phyloP scores from a whole-genome alignment of 2,888 invertebrate genomes.

The Torymus auratus region DNA sequence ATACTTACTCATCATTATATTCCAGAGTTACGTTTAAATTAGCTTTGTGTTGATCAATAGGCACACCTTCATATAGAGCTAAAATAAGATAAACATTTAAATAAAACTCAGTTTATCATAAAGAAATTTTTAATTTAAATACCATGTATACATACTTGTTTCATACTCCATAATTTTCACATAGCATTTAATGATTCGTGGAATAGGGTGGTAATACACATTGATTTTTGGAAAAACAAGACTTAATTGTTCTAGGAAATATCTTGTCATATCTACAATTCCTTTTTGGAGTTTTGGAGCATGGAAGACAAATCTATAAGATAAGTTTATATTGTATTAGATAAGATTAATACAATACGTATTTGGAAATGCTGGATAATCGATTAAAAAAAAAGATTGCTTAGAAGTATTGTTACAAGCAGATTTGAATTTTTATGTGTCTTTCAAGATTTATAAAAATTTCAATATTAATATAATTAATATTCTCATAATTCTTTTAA shows the following conservation, averaged over 20 bases:
- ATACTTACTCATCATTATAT: constrained; percentile 79
- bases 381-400: no score
- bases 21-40: constrained; percentile 82
- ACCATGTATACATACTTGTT: constrained; percentile 75
- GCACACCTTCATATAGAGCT: constrained; percentile 68
- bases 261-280: constrained; percentile 80
- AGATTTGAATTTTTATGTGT: no score
- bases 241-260: constrained; percentile 80
- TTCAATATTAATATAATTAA: no score
- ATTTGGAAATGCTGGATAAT: not conserved
- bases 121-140: not conserved
- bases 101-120: constrained; percentile 34
- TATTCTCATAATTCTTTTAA: no score
- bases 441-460: no score
- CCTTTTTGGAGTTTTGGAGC: constrained; percentile 85
- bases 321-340: not conserved
- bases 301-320: constrained; percentile 82
- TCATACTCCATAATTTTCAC: constrained; percentile 82
- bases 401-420: no score
- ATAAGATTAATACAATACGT: not conserved
- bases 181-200: constrained; percentile 78
- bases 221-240: constrained; percentile 78
- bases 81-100: constrained; percentile 75
- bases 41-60: constrained; percentile 78
- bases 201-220: constrained; percentile 69